Conservation (phyloP, 2,113 vertebrate species). For the Pipra filicauda region DNA sequence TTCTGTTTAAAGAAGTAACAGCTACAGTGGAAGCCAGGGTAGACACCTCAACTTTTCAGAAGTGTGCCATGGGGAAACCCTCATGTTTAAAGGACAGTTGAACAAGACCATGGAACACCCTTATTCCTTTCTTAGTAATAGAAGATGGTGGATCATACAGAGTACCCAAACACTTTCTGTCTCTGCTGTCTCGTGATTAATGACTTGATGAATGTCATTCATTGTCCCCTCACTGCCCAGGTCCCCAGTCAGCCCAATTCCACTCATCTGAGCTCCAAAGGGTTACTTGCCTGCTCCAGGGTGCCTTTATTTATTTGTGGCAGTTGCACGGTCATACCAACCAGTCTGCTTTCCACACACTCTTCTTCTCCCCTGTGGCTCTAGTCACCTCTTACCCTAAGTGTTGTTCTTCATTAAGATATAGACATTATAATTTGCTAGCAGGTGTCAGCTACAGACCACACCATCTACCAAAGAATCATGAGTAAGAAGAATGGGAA, state of each 20-base stretch:
- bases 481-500: background rate
- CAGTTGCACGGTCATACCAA: background rate
- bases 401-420: background rate
- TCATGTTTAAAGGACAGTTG: background rate
- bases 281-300: background rate
- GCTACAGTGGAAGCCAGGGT: fast-evolving
- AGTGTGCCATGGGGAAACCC: fast-evolving
- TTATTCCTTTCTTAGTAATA: background rate
- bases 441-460: background rate
- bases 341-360: background rate
- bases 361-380: background rate
- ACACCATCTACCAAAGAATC: fast-evolving
- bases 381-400: background rate
- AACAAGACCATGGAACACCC: background rate
- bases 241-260: fast-evolving
- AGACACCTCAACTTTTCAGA: background rate
- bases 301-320: background rate
- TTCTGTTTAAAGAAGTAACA: background rate
- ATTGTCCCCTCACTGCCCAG: background rate
- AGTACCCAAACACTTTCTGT: background rate
- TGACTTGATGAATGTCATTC: background rate
- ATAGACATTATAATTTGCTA: background rate
- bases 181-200: background rate
- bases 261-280: background rate
- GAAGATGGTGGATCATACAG: background rate